Percentiles rank a stretch among this genome's conserved stretches.
phyloP scores from a whole-genome alignment of 2,888 invertebrate genomes.

The Antitype chi region DNA sequence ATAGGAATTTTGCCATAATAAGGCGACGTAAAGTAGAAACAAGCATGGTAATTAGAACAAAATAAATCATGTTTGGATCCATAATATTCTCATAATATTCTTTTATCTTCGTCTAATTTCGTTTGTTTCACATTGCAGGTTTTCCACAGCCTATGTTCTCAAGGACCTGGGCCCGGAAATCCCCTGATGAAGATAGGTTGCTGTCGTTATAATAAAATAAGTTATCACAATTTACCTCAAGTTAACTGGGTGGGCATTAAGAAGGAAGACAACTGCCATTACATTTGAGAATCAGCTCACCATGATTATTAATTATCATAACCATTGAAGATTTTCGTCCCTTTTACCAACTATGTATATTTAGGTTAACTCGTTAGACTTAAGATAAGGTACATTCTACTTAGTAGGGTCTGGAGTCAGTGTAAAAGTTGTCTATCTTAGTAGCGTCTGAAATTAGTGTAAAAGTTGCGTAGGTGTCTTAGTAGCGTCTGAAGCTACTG shows the following conservation, averaged over 20 bases:
- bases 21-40: no score
- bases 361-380: background rate
- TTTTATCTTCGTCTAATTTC: background rate
- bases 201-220: constrained; percentile 76
- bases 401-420: background rate
- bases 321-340: constrained; percentile 52
- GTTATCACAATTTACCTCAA: constrained; percentile 70
- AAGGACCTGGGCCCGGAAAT: constrained; percentile 73
- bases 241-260: constrained; percentile 75
- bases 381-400: background rate
- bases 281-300: constrained; percentile 72
- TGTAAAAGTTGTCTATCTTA: background rate
- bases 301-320: constrained; percentile 72
- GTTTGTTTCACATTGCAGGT: constrained; percentile 46
- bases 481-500: background rate
- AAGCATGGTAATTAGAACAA: background rate
- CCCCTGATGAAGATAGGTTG: constrained; percentile 70
- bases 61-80: background rate
- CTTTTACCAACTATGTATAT: background rate
- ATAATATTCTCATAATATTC: no score
- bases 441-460: background rate
- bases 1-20: background rate
- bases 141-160: constrained; percentile 65
- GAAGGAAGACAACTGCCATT: constrained; percentile 73
- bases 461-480: background rate